These are phyloP conservation scores for Lamprotornis superbus DNA, from an alignment of 2,113 vertebrate genomes.

Conservation along the genomic window DNA sequence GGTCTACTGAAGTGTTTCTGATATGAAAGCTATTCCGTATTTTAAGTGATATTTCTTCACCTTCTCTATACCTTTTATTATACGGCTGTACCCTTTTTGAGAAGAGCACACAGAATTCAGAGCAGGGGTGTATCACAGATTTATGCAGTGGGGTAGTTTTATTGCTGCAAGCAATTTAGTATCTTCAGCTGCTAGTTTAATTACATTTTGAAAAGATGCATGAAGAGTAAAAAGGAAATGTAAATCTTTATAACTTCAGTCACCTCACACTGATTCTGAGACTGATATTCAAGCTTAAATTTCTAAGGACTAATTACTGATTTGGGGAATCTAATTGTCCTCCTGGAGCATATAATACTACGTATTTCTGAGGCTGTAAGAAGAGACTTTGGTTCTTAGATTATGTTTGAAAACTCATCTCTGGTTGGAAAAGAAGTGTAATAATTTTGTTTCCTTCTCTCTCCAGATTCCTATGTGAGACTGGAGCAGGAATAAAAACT, in stretches of 20 bases:
- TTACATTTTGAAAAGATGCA: background rate
- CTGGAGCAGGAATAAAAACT: background rate
- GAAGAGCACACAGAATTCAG: background rate
- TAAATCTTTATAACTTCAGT: background rate
- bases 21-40: background rate
- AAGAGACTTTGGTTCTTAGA: background rate
- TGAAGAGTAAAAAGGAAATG: background rate
- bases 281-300: background rate
- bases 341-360: background rate
- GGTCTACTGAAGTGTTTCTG: background rate
- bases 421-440: background rate
- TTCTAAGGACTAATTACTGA: background rate
- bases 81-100: background rate
- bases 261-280: background rate
- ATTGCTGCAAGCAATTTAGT: background rate
- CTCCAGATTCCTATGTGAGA: background rate
- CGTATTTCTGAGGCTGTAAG: background rate
- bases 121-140: background rate
- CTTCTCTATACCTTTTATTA: background rate
- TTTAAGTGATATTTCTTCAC: background rate
- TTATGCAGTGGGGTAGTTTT: background rate
- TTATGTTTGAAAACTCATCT: background rate
- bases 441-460: slow-evolving; percentile 6
- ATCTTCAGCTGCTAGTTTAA: background rate
- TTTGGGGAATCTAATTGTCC: background rate